Percentiles rank a stretch among this genome's conserved stretches.
These are phyloP conservation scores for Volucella bombylans DNA, from an alignment of 2,888 invertebrate genomes.

Conservation along the genomic window DNA sequence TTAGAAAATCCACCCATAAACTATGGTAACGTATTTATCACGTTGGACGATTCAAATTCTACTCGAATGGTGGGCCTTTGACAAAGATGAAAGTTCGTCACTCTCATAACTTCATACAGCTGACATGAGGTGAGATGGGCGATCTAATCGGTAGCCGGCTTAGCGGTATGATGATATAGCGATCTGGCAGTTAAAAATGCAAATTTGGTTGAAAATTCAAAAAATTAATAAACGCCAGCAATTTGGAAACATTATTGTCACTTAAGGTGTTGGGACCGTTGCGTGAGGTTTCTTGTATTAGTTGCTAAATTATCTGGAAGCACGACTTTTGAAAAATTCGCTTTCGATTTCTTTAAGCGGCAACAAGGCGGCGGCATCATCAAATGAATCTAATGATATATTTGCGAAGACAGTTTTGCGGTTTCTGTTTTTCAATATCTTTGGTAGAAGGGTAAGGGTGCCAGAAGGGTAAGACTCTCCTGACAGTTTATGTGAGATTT, in stretches of 20 bases:
- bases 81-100: conserved; percentile 32
- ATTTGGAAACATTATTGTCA: conserved; percentile 29
- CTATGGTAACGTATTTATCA: conserved; percentile 29
- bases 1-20: conserved; percentile 4
- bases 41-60: neutral
- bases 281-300: too few relatives aligned
- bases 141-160: too few relatives aligned
- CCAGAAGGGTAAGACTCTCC: too few relatives aligned
- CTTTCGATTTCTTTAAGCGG: too few relatives aligned
- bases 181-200: conserved; percentile 20
- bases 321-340: too few relatives aligned
- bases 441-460: too few relatives aligned
- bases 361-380: too few relatives aligned
- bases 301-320: too few relatives aligned
- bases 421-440: too few relatives aligned
- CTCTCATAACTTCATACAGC: conserved; percentile 37
- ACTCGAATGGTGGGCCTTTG: neutral
- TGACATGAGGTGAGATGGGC: conserved; percentile 15
- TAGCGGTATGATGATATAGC: neutral
- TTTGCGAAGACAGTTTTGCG: too few relatives aligned
- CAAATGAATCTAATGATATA: too few relatives aligned
- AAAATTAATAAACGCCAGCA: conserved; percentile 42
- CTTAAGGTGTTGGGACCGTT: neutral
- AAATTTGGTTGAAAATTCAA: conserved; percentile 23
- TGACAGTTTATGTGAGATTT: too few relatives aligned